Evolutionary conservation across 2,113 vertebrate genomes (phyloP), one percentile per base, ranked within the genome.

Genomic region (Gasterosteus nipponicus): DNA sequence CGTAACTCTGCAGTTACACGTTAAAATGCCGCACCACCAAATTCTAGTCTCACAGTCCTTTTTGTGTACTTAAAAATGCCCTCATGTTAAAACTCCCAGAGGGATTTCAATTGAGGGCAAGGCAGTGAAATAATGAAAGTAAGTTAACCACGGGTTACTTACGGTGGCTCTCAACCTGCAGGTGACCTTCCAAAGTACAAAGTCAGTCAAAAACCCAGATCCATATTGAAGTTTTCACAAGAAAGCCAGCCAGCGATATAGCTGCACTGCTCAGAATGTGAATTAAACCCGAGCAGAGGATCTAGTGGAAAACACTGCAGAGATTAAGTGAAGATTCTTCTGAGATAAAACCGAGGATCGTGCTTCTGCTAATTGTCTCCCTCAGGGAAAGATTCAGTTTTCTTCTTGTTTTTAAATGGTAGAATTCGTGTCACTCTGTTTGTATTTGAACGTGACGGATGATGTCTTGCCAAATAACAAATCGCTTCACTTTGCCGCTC

Each of bases 291-390:
- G 29, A 47, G 68, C 49, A 22, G 71, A 70, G 77, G 57, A 83
- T 77, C 49, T 7, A 2, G 67, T 11, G 56, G 69, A 75, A 80
- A 75, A 72, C 22, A 57, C 76, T 76, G 79, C 73, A 5, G 75
- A 87, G 91, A 89, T 90, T 89, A 90, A 79, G 73, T 11, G 16
- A 58, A 84, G 82, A 83, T 88, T 90, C 72, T 79, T 82, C 78
- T 15, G 69, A 83, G 82, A 89, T 91, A 79, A 89, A 90, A 85
- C 81, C 5, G 42, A 51, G 84, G 74, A 85, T 85, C 76, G 85
- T 77, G 81, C 78, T 80, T 61, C 69, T 72, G 87, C 85, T 92
- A 91, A 92, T 90, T 90, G 86, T 78, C 77, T 92, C 89, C 89
- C 90, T 87, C 53, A 69, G 89, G 91, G 72, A 90, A 83, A 70